These are phyloP conservation scores for Phylloscopus whistleri DNA, from an alignment of 2,113 vertebrate genomes.

Conservation along the genomic window DNA sequence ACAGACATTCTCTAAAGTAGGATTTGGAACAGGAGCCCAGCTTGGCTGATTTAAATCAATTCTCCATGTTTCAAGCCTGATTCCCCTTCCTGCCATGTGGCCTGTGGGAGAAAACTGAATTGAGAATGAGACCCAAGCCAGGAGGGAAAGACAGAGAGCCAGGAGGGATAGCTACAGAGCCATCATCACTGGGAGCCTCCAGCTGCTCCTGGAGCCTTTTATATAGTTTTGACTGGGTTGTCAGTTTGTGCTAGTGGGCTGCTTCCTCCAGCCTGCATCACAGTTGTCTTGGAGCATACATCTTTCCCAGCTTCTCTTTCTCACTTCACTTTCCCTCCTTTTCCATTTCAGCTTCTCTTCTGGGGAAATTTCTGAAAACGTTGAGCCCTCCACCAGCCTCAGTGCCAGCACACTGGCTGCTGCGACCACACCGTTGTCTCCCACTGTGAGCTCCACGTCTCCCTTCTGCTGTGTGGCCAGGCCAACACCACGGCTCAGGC, in stretches of 20 bases:
- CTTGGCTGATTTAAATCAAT: not conserved
- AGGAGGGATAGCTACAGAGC: not conserved
- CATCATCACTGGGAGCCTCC: not conserved
- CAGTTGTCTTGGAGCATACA: not conserved
- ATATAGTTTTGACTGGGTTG: not conserved
- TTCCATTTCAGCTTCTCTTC: not conserved
- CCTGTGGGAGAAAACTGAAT: not conserved
- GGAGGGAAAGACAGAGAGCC: not conserved
- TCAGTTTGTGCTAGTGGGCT: not conserved
- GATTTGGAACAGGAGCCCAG: not conserved
- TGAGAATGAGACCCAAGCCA: not conserved
- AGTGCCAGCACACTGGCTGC: not conserved
- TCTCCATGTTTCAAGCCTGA: not conserved
- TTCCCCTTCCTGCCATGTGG: not conserved
- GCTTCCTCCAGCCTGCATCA: not conserved
- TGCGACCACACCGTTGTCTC: rapidly evolving
- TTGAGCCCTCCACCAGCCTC: not conserved
- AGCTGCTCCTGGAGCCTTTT: conserved; percentile 24
- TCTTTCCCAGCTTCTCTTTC: not conserved
- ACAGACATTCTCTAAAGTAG: not conserved
- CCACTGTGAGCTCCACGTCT: rapidly evolving
- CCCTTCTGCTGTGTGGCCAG: not conserved
- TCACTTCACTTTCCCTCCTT: not conserved
- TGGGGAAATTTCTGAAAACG: not conserved
- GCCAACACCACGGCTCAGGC: rapidly evolving